Conservation (phyloP, 2,888 invertebrate genomes). For the Dolichomitus sp. region DNA sequence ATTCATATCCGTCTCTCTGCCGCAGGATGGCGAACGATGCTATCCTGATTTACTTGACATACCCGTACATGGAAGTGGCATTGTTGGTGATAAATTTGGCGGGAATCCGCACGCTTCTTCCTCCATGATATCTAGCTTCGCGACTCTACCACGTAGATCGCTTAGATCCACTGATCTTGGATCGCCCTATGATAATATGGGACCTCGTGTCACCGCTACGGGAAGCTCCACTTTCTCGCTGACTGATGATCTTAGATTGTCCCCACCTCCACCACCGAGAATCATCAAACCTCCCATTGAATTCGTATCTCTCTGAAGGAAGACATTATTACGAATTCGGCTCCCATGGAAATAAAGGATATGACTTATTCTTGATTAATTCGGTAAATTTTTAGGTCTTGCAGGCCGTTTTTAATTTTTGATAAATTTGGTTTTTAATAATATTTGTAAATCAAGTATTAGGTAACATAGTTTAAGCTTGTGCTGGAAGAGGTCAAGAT, state of each 20-base stretch:
- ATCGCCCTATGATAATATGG: constrained; percentile 96
- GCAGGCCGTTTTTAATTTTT: no score
- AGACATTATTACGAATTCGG: no score
- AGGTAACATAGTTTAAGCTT: no score
- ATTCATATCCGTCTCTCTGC: constrained; percentile 93
- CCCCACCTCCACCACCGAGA: constrained; percentile 87
- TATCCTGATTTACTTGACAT: constrained; percentile 94
- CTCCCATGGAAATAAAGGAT: no score
- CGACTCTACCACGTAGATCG: constrained; percentile 87
- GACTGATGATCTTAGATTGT: constrained; percentile 87
- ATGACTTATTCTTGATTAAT: no score
- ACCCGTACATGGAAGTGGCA: constrained; percentile 84
- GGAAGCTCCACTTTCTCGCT: constrained; percentile 95
- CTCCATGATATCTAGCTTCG: constrained; percentile 82
- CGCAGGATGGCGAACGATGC: constrained; percentile 91
- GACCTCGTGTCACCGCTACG: constrained; percentile 95
- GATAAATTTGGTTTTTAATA: no score
- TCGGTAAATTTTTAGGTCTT: no score
- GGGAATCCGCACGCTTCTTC: constrained; percentile 77
- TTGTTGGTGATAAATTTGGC: constrained; percentile 61
- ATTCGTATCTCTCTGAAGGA: constrained; percentile 87
- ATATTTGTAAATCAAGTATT: no score
- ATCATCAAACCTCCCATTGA: constrained; percentile 88
- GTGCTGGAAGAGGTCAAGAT: no score
- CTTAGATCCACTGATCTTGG: constrained; percentile 86